These are phyloP conservation scores for Corapipo altera DNA, from an alignment of 2,113 vertebrate genomes.

Conservation along the genomic window DNA sequence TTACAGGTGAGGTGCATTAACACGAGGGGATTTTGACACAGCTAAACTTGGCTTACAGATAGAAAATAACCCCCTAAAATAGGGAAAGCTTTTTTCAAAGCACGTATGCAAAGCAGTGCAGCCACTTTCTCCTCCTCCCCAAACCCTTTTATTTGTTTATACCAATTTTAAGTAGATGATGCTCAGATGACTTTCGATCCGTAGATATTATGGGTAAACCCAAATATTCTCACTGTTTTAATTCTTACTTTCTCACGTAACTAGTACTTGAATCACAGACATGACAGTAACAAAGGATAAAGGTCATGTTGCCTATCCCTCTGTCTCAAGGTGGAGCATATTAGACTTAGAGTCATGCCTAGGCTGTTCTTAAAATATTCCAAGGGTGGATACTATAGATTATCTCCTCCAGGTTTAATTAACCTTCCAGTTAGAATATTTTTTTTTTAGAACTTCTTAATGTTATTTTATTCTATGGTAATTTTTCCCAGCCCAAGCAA, in stretches of 20 bases:
- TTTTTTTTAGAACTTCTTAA: not conserved
- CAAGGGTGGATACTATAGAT: not conserved
- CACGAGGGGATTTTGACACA: not conserved
- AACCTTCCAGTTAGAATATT: not conserved
- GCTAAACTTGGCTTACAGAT: not conserved
- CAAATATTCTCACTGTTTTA: not conserved
- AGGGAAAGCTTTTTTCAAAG: not conserved
- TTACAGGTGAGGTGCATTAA: not conserved
- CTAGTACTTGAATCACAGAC: not conserved
- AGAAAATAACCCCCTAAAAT: not conserved
- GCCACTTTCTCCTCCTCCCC: not conserved
- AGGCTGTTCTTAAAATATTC: not conserved
- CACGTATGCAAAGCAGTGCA: not conserved
- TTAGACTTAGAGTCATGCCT: not conserved
- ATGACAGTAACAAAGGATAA: not conserved
- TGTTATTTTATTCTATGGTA: not conserved
- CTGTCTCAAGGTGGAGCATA: not conserved
- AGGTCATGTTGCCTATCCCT: fast-evolving
- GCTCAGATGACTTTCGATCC: not conserved
- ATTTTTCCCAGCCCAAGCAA: not conserved
- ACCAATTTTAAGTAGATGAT: not conserved
- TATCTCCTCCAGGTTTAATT: not conserved
- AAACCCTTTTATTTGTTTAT: fast-evolving
- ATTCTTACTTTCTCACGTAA: not conserved
- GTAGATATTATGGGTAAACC: not conserved